Conservation (phyloP, 2,113 vertebrate species). For the Albula goreensis region DNA sequence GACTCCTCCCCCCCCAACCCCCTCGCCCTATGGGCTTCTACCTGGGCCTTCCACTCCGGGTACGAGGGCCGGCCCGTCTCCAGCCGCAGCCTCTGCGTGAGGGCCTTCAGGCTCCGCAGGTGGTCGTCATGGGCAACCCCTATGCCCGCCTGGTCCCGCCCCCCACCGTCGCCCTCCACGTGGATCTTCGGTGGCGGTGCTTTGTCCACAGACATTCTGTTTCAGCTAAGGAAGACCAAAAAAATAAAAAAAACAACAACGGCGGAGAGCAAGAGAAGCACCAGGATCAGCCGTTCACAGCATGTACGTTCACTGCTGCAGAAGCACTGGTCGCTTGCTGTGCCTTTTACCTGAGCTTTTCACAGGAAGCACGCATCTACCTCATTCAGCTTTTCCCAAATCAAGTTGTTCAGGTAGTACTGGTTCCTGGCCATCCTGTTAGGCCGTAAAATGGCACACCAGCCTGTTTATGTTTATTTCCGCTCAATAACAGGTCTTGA, state of each 20-base stretch:
- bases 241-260: slow-evolving; percentile 19
- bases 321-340: neutral
- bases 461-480: neutral
- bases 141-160: slow-evolving; percentile 34
- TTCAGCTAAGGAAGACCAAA: neutral
- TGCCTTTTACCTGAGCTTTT: no score
- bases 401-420: neutral
- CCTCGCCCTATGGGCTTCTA: slow-evolving; percentile 75
- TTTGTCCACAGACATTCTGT: slow-evolving; percentile 52
- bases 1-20: slow-evolving; percentile 49
- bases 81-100: slow-evolving; percentile 89
- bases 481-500: neutral
- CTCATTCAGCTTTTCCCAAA: neutral
- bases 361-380: neutral
- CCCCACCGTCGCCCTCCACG: slow-evolving; percentile 57
- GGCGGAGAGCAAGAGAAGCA: neutral
- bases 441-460: neutral
- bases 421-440: neutral
- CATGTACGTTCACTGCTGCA: neutral
- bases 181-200: slow-evolving; percentile 66
- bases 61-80: slow-evolving; percentile 93
- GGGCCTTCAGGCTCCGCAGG: slow-evolving; percentile 83
- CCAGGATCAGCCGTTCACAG: neutral
- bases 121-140: slow-evolving; percentile 78
- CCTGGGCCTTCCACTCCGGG: slow-evolving; percentile 86